Evolutionary conservation across 2,888 invertebrate genomes (phyloP), one percentile per base, ranked within the genome.

Genomic region (Tubulanus polymorphus): DNA sequence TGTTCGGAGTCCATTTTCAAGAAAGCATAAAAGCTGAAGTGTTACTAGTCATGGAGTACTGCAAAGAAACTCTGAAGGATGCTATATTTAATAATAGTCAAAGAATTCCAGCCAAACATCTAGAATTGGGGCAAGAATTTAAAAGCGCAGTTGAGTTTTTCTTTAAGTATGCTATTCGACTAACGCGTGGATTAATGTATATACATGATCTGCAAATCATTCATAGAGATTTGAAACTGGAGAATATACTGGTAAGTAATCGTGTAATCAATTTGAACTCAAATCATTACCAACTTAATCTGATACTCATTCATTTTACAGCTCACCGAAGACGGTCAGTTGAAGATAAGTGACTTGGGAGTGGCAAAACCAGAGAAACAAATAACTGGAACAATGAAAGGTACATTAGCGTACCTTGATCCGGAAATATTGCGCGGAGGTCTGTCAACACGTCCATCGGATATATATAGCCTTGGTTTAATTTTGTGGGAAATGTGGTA

Each of bases 401-500:
- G 72, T 3, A 67, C 69, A 15, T 70, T 70, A 1, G 68, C 67
- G 5, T 74, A 73, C 61, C 68, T 72, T 68, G 70, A 71, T n/a
- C 73, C 73, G 3, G 72, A 74, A 55, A 67, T 74, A 25, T 64
- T 72, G 5, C 64, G 66, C 45, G 62, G 54, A 47, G 62, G 63
- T 10, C 57, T 59, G n/a, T 70, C 71, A 48, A 65, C 62, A 29
- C 59, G 57, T 27, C 59, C 62, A 32, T 67, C 69, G 2, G 73
- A 73, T 46, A 66, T 72, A 23, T 73, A 66, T 63, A 59, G 67
- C 48, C 41, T 70, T 45, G 64, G 61, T 1, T 61, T 69, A 29
- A 62, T 72, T 18, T 52, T 69, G 30, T 72, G 72, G 72, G 72
- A 72, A 56, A 60, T 72, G 62, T 72, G 72, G 72, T 72, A 69